phyloP scores from a whole-genome alignment of 23 tunicate species.

The Ascidia mentula region DNA sequence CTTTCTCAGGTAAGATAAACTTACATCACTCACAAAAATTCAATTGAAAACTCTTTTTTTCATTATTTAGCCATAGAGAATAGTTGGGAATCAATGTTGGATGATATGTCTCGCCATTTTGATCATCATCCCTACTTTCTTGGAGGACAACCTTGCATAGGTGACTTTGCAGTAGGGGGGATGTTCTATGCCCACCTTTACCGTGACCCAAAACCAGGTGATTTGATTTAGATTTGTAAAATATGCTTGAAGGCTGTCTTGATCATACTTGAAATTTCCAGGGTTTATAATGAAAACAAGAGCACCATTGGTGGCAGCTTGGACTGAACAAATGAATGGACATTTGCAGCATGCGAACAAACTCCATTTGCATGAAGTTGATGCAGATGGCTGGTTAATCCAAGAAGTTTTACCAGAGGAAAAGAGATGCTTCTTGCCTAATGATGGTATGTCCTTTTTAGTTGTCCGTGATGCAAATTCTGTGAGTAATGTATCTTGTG shows the following conservation, averaged over 20 bases:
- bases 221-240: neutral
- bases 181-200: conserved; percentile 71
- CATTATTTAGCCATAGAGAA: conserved; percentile 41
- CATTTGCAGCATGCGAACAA: conserved; percentile 43
- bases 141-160: conserved; percentile 70
- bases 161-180: conserved; percentile 69
- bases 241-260: neutral
- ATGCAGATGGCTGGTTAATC: conserved; percentile 35
- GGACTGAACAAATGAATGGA: conserved; percentile 69
- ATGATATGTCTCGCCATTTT: conserved; percentile 52
- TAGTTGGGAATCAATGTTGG: conserved; percentile 46
- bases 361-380: conserved; percentile 27
- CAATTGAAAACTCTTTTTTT: too few species aligned
- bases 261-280: neutral
- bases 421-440: conserved; percentile 24
- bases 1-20: conserved; percentile 36
- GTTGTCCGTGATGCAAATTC: too few species aligned
- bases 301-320: conserved; percentile 59
- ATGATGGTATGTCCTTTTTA: conserved; percentile 35
- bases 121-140: conserved; percentile 67
- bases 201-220: conserved; percentile 63
- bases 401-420: conserved; percentile 15
- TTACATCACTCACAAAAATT: neutral
- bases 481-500: neutral
- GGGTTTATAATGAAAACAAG: conserved; percentile 66